A percentile compares a stretch with the other conserved stretches of the same genome.
Conservation (phyloP, 2,113 vertebrate species). For the Indicator indicator region DNA sequence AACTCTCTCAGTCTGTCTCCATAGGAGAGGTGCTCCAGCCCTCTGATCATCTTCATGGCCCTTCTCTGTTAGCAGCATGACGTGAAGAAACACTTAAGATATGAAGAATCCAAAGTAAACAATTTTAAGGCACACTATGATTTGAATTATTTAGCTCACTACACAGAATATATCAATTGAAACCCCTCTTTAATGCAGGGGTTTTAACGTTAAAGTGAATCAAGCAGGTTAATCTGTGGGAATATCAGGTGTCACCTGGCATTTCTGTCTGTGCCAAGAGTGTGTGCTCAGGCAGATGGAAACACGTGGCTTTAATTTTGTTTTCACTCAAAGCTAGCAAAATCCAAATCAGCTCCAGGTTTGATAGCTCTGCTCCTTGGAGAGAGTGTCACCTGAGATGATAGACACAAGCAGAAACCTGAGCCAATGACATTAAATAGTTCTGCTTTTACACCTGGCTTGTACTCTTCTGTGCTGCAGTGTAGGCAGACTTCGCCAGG, state of each 20-base stretch:
- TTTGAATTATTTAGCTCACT: neutral
- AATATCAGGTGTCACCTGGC: neutral
- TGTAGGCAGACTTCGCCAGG: fast-evolving
- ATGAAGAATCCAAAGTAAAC: neutral
- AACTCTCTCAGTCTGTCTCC: too few relatives aligned
- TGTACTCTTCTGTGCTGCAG: fast-evolving
- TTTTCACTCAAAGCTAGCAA: neutral
- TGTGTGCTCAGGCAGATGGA: neutral
- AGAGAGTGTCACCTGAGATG: neutral
- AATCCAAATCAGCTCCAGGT: neutral
- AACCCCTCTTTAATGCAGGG: neutral
- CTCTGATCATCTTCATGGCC: too few relatives aligned
- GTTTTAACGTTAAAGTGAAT: neutral
- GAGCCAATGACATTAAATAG: neutral
- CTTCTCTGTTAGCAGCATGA: neutral
- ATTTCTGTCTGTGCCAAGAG: neutral
- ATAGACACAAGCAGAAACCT: neutral
- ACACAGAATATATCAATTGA: neutral
- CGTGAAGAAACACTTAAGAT: neutral
- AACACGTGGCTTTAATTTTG: neutral
- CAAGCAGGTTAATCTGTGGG: neutral
- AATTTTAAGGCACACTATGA: neutral
- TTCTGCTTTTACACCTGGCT: neutral
- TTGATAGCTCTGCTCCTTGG: neutral
- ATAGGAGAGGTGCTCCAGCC: too few relatives aligned